phyloP scores from a whole-genome alignment of 92 coral and sea anemone species.

The Porites evermanni region DNA sequence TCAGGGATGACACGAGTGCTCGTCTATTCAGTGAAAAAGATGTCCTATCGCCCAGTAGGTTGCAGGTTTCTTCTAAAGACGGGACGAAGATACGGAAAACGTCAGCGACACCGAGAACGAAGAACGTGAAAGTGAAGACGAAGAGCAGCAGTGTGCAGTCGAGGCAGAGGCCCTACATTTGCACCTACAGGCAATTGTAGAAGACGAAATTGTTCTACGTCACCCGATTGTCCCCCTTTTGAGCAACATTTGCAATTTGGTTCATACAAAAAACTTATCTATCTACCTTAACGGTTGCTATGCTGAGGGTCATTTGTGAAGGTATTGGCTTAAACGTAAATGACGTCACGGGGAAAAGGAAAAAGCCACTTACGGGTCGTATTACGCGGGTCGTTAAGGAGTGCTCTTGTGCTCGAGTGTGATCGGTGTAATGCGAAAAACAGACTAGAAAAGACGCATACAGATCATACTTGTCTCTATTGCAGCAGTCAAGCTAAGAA shows the following conservation, averaged over 20 bases:
- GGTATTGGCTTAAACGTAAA: conserved; percentile 26
- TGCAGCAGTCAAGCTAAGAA: no score
- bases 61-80: not conserved
- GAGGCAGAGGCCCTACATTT: conserved; percentile 19
- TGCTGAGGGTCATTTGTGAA: conserved; percentile 27
- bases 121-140: conserved; percentile 4
- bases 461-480: no score
- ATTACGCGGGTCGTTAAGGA: conserved; percentile 6
- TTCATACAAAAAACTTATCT: conserved; percentile 9
- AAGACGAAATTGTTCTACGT: no score
- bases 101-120: conserved; percentile 3
- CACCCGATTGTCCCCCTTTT: conserved; percentile 42
- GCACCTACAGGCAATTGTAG: not conserved
- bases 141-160: conserved; percentile 14
- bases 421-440: no score
- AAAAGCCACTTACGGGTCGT: conserved; percentile 39
- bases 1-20: conserved; percentile 13
- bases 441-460: no score
- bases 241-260: conserved; percentile 43
- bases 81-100: not conserved
- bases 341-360: conserved; percentile 25
- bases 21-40: conserved; percentile 40
- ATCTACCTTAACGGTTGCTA: conserved; percentile 23
- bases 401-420: no score
- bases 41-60: conserved; percentile 38